Conservation (phyloP, 1,140 invertebrate genomes). For the Drosophila sturtevanti region DNA sequence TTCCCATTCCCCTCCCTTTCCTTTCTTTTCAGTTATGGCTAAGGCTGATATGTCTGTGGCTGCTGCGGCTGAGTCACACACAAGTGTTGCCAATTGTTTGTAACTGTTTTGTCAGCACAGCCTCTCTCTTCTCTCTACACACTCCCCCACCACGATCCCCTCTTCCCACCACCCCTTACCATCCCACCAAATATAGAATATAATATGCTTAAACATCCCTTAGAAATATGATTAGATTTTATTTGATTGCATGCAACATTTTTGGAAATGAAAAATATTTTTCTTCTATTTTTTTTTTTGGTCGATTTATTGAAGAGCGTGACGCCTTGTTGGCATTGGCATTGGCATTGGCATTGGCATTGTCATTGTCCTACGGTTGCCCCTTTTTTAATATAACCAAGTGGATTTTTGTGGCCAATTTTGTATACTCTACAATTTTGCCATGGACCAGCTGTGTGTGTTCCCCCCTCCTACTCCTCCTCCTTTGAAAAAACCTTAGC, state of each 20-base stretch:
- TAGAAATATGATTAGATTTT: constrained; percentile 65
- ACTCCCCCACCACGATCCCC: constrained; percentile 40
- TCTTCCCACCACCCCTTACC: constrained; percentile 18
- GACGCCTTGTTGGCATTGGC: constrained; percentile 12
- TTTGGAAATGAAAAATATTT: constrained; percentile 71
- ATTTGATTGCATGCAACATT: constrained; percentile 71
- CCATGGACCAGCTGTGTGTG: constrained; percentile 46
- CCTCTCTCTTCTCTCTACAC: constrained; percentile 26
- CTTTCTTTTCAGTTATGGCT: not conserved
- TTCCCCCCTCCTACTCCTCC: not conserved
- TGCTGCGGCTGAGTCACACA: constrained; percentile 42
- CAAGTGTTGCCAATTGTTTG: constrained; percentile 81
- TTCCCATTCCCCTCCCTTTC: not conserved
- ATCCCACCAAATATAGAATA: constrained; percentile 46
- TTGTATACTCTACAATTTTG: constrained; percentile 35
- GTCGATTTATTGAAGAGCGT: constrained; percentile 53
- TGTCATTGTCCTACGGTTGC: constrained; percentile 43
- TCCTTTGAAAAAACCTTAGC: not conserved
- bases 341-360: constrained; percentile 18
- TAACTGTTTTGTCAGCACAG: constrained; percentile 57
- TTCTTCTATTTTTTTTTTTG: constrained; percentile 56
- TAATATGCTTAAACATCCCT: constrained; percentile 6
- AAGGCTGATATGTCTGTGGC: not conserved
- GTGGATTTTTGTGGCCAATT: constrained; percentile 65
- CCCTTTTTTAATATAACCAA: constrained; percentile 73